Base-by-base conservation (phyloP, 1,140 invertebrate genomes). In the Ditylenchus dipsaci region DNA sequence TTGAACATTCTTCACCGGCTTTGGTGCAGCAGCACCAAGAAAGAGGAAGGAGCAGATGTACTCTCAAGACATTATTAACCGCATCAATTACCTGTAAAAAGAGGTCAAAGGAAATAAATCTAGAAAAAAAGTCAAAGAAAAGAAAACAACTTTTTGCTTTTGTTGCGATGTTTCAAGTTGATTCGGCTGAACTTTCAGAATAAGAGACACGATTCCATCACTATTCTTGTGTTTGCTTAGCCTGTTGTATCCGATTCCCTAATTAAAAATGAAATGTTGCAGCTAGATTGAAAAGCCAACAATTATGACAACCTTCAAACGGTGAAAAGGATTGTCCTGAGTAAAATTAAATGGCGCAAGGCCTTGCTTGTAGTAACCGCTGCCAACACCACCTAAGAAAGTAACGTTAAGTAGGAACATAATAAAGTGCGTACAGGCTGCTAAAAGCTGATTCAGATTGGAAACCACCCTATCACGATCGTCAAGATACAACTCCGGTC, bases 151-250 rank as follows among this genome's bases (percentile, higher is more conserved):
- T 60, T 73, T 73, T 30, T 49, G 60, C 43, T 61, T 57, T n/a
- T 71, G 27, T 23, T 59, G 63, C 21, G 62, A 15, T 13, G 56
- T 67, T 63, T 23, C 43, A 53, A 75, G 38, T 45, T 76, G 21
- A 5, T 21, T 21, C 17, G 47, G n/a, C 11, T 72, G 13, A 15
- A 53, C 43, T 27, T 15, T 29, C 21, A 73, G 23, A 43, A 73
- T 59, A 26, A 73, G 53, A n/a, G 71, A 76, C 47, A 73, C 64
- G 13, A 75, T 11, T 7, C 72, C 72, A 45, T 75, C 74, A 21
- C 63, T 30, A 63, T 75, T 64, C 68, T 73, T 73, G 45, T 73
- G 45, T 53, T 63, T 62, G 58, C 64, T 74, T 27, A 73, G 30
- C 13, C 66, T 56, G 68, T 74, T 76, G 38, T 73, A 73, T 1